Evolutionary conservation across 2,113 vertebrate species (phyloP), one percentile per base, ranked within the genome.

Genomic region (Camelus dromedarius): DNA sequence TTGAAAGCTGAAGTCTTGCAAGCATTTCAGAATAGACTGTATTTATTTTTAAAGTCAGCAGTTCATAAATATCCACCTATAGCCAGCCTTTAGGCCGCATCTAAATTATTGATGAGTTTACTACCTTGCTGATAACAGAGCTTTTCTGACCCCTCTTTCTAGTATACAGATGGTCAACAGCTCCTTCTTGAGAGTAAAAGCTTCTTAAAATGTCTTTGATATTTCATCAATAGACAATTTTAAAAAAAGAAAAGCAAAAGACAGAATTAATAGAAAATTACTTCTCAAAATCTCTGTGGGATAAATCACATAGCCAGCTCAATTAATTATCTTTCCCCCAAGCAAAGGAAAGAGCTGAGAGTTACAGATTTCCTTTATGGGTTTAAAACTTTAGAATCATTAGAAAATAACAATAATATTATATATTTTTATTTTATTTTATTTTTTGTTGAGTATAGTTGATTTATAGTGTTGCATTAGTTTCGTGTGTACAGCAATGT

Each of bases 1-100:
- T 93, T 75, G 26, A 48, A 91, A 66, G 52, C 4, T n/a, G 14
- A 91, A 89, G 32, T 30, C 38, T 80, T 83, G 13, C 6, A 70
- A 92, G 15, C 11, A 90, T 90, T 93, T 92, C 20, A 52, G 50
- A 88, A 60, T 14, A 62, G 48, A 96, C 77, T 87, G 3, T 22
- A 73, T 92, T 97, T 83, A 72, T 73, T 95, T 97, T 93, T 96
- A 26, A 67, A 70, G 12, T 97, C 94, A 97, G 91, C 94, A 95
- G 76, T 90, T 92, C 46, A 46, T 88, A 92, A 92, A 82, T 75
- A 96, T 54, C 16, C 20, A 73, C 72, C 92, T 81, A 3, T 52
- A 35, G 58, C 46, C 64, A 91, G 22, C 22, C 76, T 89, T 67
- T 64, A 92, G 90, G 38, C 48, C 73, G 18, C 11, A 3, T 79